phyloP scores from a whole-genome alignment of 2,888 invertebrate genomes.

The Orthonevra nobilis region DNA sequence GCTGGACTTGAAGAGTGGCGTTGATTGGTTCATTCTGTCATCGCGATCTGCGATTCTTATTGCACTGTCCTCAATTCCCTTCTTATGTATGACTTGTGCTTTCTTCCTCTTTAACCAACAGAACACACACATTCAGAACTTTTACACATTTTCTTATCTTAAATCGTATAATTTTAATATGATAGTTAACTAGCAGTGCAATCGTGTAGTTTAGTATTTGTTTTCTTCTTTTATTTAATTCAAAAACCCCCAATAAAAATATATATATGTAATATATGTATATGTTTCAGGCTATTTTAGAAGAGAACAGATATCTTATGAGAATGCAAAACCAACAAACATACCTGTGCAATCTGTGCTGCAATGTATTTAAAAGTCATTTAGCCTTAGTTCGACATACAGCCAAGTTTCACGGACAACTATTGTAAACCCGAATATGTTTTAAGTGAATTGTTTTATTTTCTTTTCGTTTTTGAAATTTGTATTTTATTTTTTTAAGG shows the following conservation, averaged over 20 bases:
- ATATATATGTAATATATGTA: conserved; percentile 61
- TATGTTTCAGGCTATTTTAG: conserved; percentile 72
- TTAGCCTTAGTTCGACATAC: conserved; percentile 72
- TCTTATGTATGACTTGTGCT: no score
- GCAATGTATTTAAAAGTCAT: conserved; percentile 73
- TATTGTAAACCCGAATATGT: conserved; percentile 69
- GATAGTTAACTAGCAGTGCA: conserved; percentile 44
- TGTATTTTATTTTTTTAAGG: conserved; percentile 18
- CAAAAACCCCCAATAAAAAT: conserved; percentile 33
- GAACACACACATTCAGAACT: no score
- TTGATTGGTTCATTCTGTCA: no score
- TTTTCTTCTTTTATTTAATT: no score
- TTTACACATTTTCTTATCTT: no score
- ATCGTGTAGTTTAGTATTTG: conserved; percentile 28
- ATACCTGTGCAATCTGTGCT: conserved; percentile 72
- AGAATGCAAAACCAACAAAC: conserved; percentile 72
- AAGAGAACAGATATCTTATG: conserved; percentile 72
- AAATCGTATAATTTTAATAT: no score
- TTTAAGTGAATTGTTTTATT: conserved; percentile 50
- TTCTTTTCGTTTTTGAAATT: conserved; percentile 13
- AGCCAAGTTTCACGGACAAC: conserved; percentile 72
- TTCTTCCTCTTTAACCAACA: no score
- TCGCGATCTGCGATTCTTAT: no score
- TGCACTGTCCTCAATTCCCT: no score
- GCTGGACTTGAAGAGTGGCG: no score